Percentiles rank a stretch among this genome's conserved stretches.
Conservation (phyloP, 2,888 invertebrate species). For the Idaea dimidiata region DNA sequence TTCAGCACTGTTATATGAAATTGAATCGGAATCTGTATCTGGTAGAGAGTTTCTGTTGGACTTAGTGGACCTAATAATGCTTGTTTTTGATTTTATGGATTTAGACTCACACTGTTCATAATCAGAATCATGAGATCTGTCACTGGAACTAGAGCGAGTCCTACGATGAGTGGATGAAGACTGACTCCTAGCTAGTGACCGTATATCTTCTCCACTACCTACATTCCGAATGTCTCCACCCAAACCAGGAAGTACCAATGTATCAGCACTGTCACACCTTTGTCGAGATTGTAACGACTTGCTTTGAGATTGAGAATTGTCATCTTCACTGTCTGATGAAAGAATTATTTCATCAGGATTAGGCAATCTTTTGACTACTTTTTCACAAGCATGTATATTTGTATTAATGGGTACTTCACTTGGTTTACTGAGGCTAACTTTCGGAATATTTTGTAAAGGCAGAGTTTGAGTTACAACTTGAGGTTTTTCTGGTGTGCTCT, state of each 20-base stretch:
- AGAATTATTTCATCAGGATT: constrained; percentile 70
- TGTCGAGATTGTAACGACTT: constrained; percentile 23
- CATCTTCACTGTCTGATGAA: constrained; percentile 56
- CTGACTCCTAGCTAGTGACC: constrained; percentile 44
- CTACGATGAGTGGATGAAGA: constrained; percentile 49
- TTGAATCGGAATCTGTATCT: constrained; percentile 63
- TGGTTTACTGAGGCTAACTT: background rate
- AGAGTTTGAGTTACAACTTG: background rate
- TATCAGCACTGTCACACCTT: constrained; percentile 64
- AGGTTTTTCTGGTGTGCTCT: constrained; percentile 21
- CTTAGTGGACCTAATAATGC: constrained; percentile 25
- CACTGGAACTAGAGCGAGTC: constrained; percentile 58
- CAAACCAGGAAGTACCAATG: constrained; percentile 46
- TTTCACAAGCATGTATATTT: constrained; percentile 23
- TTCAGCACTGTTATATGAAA: constrained; percentile 67
- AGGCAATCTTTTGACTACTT: constrained; percentile 38
- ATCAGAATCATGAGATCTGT: constrained; percentile 62
- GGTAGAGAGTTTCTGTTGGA: constrained; percentile 39
- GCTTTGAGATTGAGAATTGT: constrained; percentile 33
- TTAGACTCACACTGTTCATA: constrained; percentile 42
- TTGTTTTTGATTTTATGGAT: constrained; percentile 30
- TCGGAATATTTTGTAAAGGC: background rate
- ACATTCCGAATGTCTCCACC: constrained; percentile 37
- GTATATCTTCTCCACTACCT: constrained; percentile 45
- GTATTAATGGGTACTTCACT: constrained; percentile 7